Conservation (phyloP, 2,113 vertebrate genomes). For the Oxyruncus cristatus region DNA sequence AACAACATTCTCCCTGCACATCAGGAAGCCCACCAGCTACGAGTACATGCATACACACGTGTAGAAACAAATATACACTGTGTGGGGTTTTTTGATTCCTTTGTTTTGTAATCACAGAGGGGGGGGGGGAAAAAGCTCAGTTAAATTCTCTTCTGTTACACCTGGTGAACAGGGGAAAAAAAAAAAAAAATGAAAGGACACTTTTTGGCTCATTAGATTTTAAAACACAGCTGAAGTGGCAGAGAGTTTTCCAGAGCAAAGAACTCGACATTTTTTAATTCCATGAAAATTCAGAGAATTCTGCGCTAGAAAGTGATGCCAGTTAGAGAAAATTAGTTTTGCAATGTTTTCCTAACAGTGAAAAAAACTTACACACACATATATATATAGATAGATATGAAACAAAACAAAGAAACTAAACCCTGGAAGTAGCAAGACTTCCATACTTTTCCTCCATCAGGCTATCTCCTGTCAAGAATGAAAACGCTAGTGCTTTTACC, state of each 20-base stretch:
- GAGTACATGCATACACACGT: fast-evolving
- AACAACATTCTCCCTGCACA: neutral
- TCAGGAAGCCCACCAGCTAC: neutral
- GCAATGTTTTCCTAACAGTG: neutral
- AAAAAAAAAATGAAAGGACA: neutral
- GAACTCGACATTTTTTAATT: neutral
- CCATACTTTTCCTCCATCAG: neutral
- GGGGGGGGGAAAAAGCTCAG: neutral
- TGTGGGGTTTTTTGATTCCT: neutral
- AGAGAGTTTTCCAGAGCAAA: neutral
- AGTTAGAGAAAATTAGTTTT: neutral
- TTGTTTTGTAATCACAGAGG: neutral
- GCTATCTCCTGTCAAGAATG: neutral
- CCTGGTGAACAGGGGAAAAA: neutral
- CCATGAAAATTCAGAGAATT: neutral
- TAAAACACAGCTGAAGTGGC: neutral
- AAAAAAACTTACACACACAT: neutral
- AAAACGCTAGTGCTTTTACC: neutral
- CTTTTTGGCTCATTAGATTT: neutral
- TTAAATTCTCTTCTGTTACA: neutral
- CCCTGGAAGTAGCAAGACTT: neutral
- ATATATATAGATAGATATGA: neutral
- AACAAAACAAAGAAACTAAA: neutral
- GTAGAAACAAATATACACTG: neutral
- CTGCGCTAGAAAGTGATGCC: neutral